Conservation (phyloP, 2,113 vertebrate genomes). For the Canis aureus region DNA sequence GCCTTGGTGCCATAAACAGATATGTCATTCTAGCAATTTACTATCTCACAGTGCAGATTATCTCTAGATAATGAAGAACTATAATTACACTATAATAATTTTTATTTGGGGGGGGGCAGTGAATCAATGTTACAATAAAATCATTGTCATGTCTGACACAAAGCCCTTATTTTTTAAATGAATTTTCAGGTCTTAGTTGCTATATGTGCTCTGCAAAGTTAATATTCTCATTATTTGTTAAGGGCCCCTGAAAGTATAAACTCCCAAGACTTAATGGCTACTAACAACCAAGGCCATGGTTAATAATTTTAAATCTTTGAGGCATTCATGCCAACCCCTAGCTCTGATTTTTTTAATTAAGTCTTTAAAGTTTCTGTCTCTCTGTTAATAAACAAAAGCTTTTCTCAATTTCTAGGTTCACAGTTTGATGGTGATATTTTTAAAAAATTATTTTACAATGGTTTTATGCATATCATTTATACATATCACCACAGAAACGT, state of each 20-base stretch:
- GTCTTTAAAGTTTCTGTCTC: constrained; percentile 17
- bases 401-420: constrained; percentile 28
- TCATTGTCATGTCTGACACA: neutral
- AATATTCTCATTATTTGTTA: constrained; percentile 55
- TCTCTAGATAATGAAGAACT: constrained; percentile 9
- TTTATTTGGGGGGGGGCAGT: neutral
- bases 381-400: constrained; percentile 37
- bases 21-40: neutral
- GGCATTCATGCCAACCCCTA: neutral
- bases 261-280: constrained; percentile 67
- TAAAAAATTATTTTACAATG: neutral
- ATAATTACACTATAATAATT: neutral
- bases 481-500: neutral
- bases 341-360: constrained; percentile 51
- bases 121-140: neutral
- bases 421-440: neutral
- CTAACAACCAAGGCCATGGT: neutral
- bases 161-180: constrained; percentile 56
- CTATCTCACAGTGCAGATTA: neutral
- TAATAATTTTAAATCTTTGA: constrained; percentile 54
- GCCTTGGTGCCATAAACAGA: neutral
- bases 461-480: neutral
- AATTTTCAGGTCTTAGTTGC: constrained; percentile 1
- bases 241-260: neutral
- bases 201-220: neutral